Conservation (phyloP, 2,113 vertebrate genomes). For the Macheiramphus alcinus region DNA sequence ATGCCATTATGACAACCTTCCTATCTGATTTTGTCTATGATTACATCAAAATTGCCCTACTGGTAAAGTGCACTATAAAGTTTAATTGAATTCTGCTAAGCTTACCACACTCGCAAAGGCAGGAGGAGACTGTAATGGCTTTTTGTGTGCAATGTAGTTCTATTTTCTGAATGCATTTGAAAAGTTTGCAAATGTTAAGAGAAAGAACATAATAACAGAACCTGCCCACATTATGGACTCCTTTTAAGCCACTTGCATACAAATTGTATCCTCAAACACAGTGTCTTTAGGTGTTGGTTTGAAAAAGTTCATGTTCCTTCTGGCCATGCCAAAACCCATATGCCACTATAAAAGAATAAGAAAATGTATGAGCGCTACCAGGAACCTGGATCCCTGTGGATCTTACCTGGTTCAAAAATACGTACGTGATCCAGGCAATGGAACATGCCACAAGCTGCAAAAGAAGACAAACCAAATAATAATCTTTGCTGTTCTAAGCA, state of each 20-base stretch:
- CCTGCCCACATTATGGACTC: background rate
- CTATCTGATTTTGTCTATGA: background rate
- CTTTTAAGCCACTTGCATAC: background rate
- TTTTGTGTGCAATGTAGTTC: background rate
- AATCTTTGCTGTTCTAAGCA: background rate
- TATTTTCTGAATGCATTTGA: background rate
- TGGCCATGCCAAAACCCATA: background rate
- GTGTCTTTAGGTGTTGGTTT: background rate
- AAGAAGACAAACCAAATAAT: background rate
- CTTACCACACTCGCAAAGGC: background rate
- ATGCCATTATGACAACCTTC: background rate
- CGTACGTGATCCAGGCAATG: fast-evolving
- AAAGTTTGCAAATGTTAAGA: background rate
- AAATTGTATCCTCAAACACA: background rate
- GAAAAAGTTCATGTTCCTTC: background rate
- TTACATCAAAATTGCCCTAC: slow-evolving; percentile 17
- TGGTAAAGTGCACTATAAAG: background rate
- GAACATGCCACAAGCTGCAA: background rate
- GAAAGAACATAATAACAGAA: background rate
- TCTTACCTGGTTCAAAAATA: background rate
- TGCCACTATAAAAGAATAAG: background rate
- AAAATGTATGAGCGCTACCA: background rate
- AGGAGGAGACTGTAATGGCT: background rate
- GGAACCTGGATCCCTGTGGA: background rate
- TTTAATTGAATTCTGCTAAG: slow-evolving; percentile 16